Evolutionary conservation across 2,797 vertebrate genomes (phyloP).

Genomic region (Thripadectes ignobilis): DNA sequence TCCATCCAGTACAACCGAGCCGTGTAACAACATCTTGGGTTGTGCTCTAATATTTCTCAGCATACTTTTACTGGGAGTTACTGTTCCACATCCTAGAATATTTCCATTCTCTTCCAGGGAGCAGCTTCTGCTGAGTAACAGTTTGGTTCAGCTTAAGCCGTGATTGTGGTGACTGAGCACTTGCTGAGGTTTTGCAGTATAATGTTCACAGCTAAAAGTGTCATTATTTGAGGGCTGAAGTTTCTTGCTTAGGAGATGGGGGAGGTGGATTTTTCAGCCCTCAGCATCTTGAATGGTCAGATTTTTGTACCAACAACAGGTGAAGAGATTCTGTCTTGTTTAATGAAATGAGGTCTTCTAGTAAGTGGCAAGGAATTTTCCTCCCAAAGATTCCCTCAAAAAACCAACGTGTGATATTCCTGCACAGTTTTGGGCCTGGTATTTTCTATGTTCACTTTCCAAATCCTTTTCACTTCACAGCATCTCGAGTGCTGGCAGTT

Average conservation of each 20-base stretch:
- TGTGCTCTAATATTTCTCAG: background rate
- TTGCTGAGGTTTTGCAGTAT: background rate
- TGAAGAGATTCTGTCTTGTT: background rate
- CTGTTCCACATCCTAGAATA: background rate
- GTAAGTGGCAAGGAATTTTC: background rate
- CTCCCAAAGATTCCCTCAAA: background rate
- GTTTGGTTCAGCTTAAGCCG: background rate
- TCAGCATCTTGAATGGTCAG: background rate
- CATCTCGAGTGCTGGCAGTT: background rate
- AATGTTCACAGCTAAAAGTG: background rate
- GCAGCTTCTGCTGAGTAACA: background rate
- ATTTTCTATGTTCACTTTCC: background rate
- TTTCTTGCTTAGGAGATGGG: background rate
- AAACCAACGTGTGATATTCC: background rate
- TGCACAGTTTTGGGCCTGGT: background rate
- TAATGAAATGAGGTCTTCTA: background rate
- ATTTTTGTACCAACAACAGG: background rate
- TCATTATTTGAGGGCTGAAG: background rate
- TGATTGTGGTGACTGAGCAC: fast-evolving
- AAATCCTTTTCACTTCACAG: background rate
- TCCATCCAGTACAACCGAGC: background rate
- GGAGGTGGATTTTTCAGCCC: background rate
- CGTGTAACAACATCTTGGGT: background rate
- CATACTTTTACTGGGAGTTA: background rate
- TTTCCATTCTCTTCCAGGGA: background rate